Conservation (phyloP, 2,797 vertebrate species). For the Sciaenops ocellatus region DNA sequence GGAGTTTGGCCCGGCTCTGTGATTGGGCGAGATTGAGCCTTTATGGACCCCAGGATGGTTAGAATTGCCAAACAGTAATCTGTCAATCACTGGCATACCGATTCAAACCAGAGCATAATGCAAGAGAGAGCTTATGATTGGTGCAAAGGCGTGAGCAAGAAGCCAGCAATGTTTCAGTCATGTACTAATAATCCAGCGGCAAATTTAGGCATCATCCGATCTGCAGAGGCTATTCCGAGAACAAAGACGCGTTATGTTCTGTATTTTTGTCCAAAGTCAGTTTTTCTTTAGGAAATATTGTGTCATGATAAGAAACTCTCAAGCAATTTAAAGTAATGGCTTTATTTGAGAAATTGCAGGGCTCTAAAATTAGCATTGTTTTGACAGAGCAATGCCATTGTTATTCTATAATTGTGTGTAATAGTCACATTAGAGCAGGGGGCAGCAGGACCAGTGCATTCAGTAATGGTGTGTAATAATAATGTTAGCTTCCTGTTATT, state of each 20-base stretch:
- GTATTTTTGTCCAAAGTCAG: constrained; percentile 36
- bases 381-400: constrained; percentile 57
- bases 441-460: constrained; percentile 50
- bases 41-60: constrained; percentile 73
- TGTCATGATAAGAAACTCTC: constrained; percentile 54
- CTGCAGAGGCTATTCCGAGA: constrained; percentile 15
- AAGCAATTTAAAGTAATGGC: constrained; percentile 59
- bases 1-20: constrained; percentile 74
- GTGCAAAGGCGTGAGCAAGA: constrained; percentile 39
- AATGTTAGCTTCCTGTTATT: constrained; percentile 77
- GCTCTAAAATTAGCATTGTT: constrained; percentile 61
- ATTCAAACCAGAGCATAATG: constrained; percentile 70
- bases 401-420: constrained; percentile 70
- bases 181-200: constrained; percentile 33
- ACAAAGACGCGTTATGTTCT: constrained; percentile 55
- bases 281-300: constrained; percentile 44
- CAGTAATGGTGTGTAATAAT: constrained; percentile 72
- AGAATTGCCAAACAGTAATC: constrained; percentile 76
- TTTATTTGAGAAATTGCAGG: constrained; percentile 61
- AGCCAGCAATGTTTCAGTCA: constrained; percentile 20
- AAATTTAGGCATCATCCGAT: constrained; percentile 41
- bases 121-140: constrained; percentile 51
- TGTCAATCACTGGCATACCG: constrained; percentile 76
- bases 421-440: constrained; percentile 69
- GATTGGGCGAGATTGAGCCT: constrained; percentile 80